phyloP scores from a whole-genome alignment of 2,797 vertebrate species.

The Labeo calbasu region DNA sequence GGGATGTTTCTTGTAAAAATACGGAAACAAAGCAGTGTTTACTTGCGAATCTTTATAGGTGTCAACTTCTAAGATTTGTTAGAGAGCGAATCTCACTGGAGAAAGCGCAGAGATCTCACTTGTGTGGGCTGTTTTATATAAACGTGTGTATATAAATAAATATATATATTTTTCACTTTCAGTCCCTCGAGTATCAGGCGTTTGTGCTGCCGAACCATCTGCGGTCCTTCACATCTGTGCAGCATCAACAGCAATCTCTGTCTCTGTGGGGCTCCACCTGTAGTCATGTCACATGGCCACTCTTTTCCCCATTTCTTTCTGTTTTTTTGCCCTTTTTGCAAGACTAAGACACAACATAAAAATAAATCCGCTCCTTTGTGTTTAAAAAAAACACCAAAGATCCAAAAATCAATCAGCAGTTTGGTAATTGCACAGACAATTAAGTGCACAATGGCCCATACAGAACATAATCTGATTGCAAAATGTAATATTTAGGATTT shows the following conservation, averaged over 20 bases:
- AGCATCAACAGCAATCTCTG: not conserved
- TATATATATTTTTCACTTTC: not conserved
- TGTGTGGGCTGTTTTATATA: slow-evolving; percentile 19
- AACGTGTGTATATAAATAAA: not conserved
- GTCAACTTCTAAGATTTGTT: not conserved
- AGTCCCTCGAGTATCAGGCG: not conserved
- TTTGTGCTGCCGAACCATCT: slow-evolving; percentile 28
- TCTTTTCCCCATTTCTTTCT: not conserved
- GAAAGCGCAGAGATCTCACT: not conserved
- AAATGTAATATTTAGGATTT: not conserved
- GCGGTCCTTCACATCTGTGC: slow-evolving; percentile 27
- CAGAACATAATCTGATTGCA: not conserved
- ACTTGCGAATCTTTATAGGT: not conserved
- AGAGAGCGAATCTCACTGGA: not conserved
- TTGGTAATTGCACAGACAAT: not conserved
- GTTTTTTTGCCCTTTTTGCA: not conserved
- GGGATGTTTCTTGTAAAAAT: no score
- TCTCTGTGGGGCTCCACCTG: slow-evolving; percentile 11
- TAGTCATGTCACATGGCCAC: not conserved
- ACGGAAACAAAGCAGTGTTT: not conserved
- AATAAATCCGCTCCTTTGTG: not conserved
- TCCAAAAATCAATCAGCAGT: not conserved
- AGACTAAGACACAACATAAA: not conserved
- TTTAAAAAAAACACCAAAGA: not conserved
- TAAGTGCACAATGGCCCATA: not conserved